Conservation (phyloP, 2,797 vertebrate species). For the Gallinago nigripennis region DNA sequence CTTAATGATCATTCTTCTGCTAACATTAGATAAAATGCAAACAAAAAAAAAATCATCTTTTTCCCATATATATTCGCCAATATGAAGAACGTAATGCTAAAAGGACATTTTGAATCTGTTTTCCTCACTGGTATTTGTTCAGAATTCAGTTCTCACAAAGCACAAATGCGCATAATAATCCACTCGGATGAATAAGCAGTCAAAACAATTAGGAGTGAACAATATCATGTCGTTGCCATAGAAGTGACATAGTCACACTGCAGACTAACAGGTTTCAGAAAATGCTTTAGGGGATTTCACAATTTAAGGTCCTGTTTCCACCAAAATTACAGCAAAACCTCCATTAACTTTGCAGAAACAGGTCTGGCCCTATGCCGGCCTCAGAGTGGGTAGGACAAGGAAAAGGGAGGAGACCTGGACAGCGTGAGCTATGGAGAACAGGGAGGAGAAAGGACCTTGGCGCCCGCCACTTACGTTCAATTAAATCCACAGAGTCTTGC, state of each 20-base stretch:
- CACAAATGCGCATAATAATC: background rate
- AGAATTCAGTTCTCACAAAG: background rate
- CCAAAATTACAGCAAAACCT: background rate
- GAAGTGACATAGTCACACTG: background rate
- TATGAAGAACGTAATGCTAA: background rate
- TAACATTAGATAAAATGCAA: background rate
- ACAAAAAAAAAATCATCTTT: background rate
- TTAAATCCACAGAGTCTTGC: background rate
- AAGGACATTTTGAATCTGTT: background rate
- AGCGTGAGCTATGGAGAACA: background rate
- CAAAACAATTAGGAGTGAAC: constrained; percentile 16
- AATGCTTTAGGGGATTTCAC: background rate
- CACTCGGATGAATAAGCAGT: background rate
- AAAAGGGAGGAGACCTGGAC: background rate
- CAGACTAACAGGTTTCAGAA: background rate
- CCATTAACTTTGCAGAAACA: background rate
- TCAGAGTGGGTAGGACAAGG: background rate
- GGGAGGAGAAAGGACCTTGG: background rate
- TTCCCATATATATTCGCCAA: background rate
- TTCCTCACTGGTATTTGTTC: background rate
- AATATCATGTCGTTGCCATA: background rate
- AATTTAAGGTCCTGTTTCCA: background rate
- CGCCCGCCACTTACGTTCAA: rapidly evolving
- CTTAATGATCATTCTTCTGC: background rate
- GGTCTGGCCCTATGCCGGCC: background rate